Evolutionary conservation across 2,113 vertebrate species (phyloP).

Genomic region (Eulemur macaco): DNA sequence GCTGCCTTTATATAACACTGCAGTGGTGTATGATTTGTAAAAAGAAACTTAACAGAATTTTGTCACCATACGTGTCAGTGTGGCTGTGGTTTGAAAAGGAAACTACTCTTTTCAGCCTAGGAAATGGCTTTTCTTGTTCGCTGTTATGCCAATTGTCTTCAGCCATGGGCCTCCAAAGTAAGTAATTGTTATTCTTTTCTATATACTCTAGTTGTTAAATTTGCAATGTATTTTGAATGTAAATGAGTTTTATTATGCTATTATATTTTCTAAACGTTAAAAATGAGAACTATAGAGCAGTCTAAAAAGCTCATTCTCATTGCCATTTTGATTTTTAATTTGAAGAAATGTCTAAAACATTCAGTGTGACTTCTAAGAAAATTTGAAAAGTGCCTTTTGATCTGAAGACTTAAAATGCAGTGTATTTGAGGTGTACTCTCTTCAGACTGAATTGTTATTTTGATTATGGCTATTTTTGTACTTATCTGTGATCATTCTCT

Average conservation of each 20-base stretch:
- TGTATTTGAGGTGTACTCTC: slow-evolving; percentile 5
- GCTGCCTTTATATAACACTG: slow-evolving; percentile 75
- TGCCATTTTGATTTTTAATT: slow-evolving; percentile 65
- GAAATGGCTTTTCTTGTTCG: slow-evolving; percentile 99
- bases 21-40: slow-evolving; percentile 81
- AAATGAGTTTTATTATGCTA: slow-evolving; percentile 26
- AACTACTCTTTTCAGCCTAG: slow-evolving; percentile 89
- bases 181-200: slow-evolving; percentile 85
- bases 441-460: background rate
- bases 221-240: slow-evolving; percentile 56
- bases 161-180: slow-evolving; percentile 99
- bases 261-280: slow-evolving; percentile 49
- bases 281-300: slow-evolving; percentile 38
- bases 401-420: slow-evolving; percentile 24
- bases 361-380: background rate
- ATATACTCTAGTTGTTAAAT: slow-evolving; percentile 27
- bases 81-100: slow-evolving; percentile 85
- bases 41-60: slow-evolving; percentile 81
- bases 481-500: slow-evolving; percentile 1
- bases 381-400: slow-evolving; percentile 44
- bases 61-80: slow-evolving; percentile 66
- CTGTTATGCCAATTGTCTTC: slow-evolving; percentile 99
- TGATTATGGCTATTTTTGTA: slow-evolving; percentile 8
- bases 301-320: slow-evolving; percentile 38
- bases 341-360: slow-evolving; percentile 29